Base-by-base conservation (phyloP, 2,113 vertebrate species). In the Ranitomeya variabilis region DNA sequence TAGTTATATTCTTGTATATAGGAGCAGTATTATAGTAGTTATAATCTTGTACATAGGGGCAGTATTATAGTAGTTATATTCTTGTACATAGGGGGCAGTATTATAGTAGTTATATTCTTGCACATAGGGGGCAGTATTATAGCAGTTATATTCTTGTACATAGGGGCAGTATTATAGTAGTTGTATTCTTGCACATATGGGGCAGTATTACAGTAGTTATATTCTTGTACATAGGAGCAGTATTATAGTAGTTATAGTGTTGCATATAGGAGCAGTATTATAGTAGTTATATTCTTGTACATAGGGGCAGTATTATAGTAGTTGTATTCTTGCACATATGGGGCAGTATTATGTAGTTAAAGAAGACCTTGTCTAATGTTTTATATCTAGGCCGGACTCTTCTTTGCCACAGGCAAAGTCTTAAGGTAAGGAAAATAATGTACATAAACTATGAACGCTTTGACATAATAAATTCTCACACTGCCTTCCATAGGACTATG, bases 61-160 rank as follows among this genome's bases (percentile, higher is more conserved):
- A 26, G 23, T 69, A 69, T 69, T 69, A 69, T 69, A 26, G 67
- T 26, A 69, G 67, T 69, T 45, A 14, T 26, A 71, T 71, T 71
- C 67, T 71, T 71, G 67, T 66, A 26, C 10, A 26, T 69, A 5
- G 67, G 67, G 6, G n/a, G 26, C 23, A 26, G 23, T 69, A 69
- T 69, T 69, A 69, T 69, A 26, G 67, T 26, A 69, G 67, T 69
- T 45, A 14, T 26, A 71, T 71, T 71, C 67, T 71, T 71, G 67
- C n/a, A 26, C 10, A 26, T 69, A 14, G n/a, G 67, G 67, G 6
- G n/a, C 23, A 26, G 23, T 69, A 69, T 69, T 69, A 69, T 69
- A 26, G 67, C 13, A 69, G 67, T 69, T 26, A 31, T 69, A 69
- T 31, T 31, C 26, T 31, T 31, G 26, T 31, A 31, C 26, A 31